These are phyloP conservation scores for Nothobranchius furzeri DNA, from an alignment of 2,113 vertebrate species.

Conservation along the genomic window DNA sequence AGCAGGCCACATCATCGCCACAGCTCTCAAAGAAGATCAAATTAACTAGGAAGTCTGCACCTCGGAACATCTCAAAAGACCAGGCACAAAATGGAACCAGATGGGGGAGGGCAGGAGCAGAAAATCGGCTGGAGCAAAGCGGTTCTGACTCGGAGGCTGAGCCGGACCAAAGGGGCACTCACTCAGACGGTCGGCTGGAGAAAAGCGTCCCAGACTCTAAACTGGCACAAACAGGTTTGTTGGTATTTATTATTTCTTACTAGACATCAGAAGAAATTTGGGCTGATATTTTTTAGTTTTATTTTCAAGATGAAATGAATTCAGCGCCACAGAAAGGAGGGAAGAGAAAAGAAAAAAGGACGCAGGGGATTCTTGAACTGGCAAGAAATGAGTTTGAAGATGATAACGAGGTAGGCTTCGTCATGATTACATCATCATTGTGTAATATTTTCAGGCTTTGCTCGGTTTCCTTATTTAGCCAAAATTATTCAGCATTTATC, in stretches of 20 bases:
- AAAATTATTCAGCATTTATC: too few relatives aligned
- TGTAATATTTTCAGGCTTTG: too few relatives aligned
- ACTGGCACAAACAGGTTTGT: conserved; percentile 33
- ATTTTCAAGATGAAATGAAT: conserved; percentile 26
- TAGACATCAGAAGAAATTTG: too few relatives aligned
- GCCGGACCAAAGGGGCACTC: conserved; percentile 24
- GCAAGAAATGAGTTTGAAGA: conserved; percentile 78
- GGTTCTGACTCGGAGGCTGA: background rate
- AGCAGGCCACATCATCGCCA: background rate
- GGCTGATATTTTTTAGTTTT: background rate
- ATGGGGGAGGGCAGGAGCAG: background rate
- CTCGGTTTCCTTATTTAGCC: too few relatives aligned
- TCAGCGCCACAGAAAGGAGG: conserved; percentile 4
- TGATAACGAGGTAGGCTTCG: conserved; percentile 56
- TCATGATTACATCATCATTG: background rate
- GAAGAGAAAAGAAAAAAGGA: conserved; percentile 44
- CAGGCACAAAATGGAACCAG: conserved; percentile 50
- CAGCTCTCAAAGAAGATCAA: conserved; percentile 6
- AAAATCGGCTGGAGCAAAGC: background rate
- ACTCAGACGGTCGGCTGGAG: background rate
- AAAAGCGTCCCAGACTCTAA: background rate
- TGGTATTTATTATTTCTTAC: too few relatives aligned
- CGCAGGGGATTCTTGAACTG: conserved; percentile 69
- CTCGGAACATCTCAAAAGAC: background rate
- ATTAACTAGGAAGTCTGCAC: background rate